Base-by-base conservation (phyloP, 2,797 vertebrate genomes). In the Sebastolobus altivelis region DNA sequence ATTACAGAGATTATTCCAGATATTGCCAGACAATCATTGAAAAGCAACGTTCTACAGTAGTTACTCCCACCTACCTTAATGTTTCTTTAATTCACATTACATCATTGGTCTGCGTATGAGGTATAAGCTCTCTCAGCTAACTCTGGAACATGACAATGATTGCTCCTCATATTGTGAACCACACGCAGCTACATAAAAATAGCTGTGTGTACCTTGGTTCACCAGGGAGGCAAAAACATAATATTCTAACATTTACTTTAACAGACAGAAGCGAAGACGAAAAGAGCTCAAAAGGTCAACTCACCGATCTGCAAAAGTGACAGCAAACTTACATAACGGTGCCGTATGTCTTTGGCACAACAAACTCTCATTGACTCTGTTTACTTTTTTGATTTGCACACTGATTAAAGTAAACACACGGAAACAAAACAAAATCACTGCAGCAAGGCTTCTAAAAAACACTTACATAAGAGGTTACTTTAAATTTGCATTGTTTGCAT, bases 51-150 rank as follows among this genome's bases (percentile, higher is more conserved):
- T 43, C 40, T 43, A 43, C 40, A 43, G 40, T 88, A 90, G 91
- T 86, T 72, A 92, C 22, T 16, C 52, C 35, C 56, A 60, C 67
- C 72, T 75, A 80, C 52, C 79, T 82, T 87, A 86, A 85, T 86
- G 77, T 84, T 87, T 83, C 46, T 83, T 61, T 73, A 56, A 87
- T 79, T 85, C 62, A 82, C 16, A 63, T 33, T 65, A 43, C 67
- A 74, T 83, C 58, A 77, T 38, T 61, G 38, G 43, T 54, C 49
- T 67, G 13, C 16, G 2, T 65, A 38, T 43, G 4, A 25, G 20
- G 37, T 43, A 5, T 33, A 35, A 40, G 29, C 37, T 55, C 46
- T 20, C 61, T 22, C 29, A 38, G 66, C 59, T 59, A 14, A 72
- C 46, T 20, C 76, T 79, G 29, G 12, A 66, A 79, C 20, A 22